Evolutionary conservation across 2,888 invertebrate species (phyloP).

Genomic region (Conchocele bisecta): DNA sequence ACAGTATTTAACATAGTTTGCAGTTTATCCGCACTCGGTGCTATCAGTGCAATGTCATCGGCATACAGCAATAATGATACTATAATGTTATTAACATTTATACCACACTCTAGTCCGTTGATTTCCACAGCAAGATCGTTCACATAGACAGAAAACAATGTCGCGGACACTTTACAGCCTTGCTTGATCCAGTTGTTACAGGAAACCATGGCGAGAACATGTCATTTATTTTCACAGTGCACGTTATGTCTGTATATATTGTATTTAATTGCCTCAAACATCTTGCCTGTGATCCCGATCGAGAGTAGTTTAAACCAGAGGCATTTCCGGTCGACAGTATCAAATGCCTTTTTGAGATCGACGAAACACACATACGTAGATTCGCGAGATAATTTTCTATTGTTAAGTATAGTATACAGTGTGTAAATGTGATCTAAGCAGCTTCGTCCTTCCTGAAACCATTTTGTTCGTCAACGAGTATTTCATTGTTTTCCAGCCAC

Average conservation of each 20-base stretch:
- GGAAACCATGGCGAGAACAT: slow-evolving; percentile 3
- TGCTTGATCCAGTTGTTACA: background rate
- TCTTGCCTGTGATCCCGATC: background rate
- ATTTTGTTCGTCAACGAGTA: slow-evolving; percentile 4
- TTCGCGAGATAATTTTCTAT: background rate
- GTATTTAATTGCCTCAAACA: slow-evolving; percentile 10
- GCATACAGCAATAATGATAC: slow-evolving; percentile 15
- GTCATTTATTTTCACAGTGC: background rate
- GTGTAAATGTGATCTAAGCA: slow-evolving; percentile 11
- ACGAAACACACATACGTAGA: slow-evolving; percentile 2
- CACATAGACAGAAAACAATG: background rate
- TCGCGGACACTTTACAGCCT: background rate
- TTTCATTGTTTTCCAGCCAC: background rate
- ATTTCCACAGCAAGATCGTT: background rate
- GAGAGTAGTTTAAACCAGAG: slow-evolving; percentile 3
- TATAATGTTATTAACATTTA: background rate
- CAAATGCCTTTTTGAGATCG: slow-evolving; percentile 2
- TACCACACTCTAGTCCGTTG: background rate
- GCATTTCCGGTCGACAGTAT: background rate
- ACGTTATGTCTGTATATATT: background rate
- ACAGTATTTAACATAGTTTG: slow-evolving; percentile 15
- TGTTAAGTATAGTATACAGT: slow-evolving; percentile 1
- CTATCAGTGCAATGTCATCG: slow-evolving; percentile 26
- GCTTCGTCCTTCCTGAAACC: slow-evolving; percentile 2
- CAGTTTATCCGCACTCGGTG: background rate